A percentile compares a stretch with the other conserved stretches of the same genome.
Conservation (phyloP, 2,888 invertebrate species). For the Plagiodera versicolora region DNA sequence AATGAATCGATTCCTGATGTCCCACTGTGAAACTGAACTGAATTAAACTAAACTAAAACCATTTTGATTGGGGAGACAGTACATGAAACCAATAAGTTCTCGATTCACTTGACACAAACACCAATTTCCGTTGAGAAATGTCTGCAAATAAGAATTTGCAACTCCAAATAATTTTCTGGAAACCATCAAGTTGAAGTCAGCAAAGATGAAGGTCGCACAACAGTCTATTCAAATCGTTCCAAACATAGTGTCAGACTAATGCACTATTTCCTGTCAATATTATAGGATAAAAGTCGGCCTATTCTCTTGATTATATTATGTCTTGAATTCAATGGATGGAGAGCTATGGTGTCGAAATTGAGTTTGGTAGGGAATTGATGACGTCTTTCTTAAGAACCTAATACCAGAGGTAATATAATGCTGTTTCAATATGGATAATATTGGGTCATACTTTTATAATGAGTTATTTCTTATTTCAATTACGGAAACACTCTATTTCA, state of each 20-base stretch:
- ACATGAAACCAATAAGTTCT: too few species aligned
- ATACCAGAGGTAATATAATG: too few species aligned
- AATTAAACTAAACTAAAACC: too few species aligned
- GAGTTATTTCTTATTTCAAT: too few species aligned
- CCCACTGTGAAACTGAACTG: not conserved
- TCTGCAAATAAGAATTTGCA: not conserved
- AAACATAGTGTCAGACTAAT: conserved; percentile 45
- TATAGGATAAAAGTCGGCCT: conserved; percentile 34
- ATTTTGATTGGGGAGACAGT: too few species aligned
- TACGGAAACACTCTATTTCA: too few species aligned
- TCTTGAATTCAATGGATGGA: conserved; percentile 24
- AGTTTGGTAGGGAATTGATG: not conserved
- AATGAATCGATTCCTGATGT: not conserved
- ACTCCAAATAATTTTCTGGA: conserved; percentile 14
- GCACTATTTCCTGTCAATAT: conserved; percentile 49
- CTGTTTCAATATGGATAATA: too few species aligned
- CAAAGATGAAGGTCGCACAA: conserved; percentile 9
- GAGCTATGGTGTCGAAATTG: conserved; percentile 1
- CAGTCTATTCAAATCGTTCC: conserved; percentile 28
- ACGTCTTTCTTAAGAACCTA: not conserved
- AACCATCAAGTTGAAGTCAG: not conserved
- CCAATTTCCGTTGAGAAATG: too few species aligned
- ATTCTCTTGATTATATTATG: conserved; percentile 32
- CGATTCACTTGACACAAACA: too few species aligned
- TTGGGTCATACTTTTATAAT: too few species aligned